phyloP scores from a whole-genome alignment of 1,140 invertebrate genomes.

The Goniozus legneri region DNA sequence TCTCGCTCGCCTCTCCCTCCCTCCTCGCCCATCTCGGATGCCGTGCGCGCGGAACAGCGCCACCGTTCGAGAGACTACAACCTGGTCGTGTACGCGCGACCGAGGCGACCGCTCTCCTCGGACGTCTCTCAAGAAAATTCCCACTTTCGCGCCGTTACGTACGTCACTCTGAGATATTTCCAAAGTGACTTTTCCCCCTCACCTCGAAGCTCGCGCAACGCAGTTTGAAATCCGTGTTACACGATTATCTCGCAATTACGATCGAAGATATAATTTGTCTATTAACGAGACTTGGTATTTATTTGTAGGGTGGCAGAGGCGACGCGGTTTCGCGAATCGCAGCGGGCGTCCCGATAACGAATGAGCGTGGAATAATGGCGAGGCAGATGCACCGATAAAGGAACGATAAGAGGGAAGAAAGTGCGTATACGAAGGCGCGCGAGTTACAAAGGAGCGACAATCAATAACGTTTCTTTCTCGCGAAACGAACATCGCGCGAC shows the following conservation, averaged over 20 bases:
- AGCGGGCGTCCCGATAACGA: slow-evolving; percentile 7
- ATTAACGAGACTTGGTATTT: too few species aligned
- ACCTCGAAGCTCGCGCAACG: too few species aligned
- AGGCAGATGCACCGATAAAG: slow-evolving; percentile 17
- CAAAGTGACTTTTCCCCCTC: too few species aligned
- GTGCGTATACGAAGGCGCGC: slow-evolving; percentile 14
- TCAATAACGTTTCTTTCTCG: slow-evolving; percentile 25
- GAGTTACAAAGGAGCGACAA: slow-evolving; percentile 19
- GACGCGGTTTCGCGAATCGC: too few species aligned
- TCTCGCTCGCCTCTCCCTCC: slow-evolving; percentile 13
- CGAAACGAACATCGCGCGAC: slow-evolving; percentile 22
- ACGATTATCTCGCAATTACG: too few species aligned
- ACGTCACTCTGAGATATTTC: too few species aligned
- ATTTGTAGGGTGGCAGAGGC: too few species aligned
- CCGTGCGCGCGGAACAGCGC: slow-evolving; percentile 13
- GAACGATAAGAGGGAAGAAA: slow-evolving; percentile 18
- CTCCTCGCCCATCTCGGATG: not conserved
- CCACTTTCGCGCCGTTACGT: too few species aligned
- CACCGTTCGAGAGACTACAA: not conserved
- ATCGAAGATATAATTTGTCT: too few species aligned
- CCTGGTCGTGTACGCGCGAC: not conserved
- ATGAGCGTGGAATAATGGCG: slow-evolving; percentile 17
- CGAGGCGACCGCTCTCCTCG: slow-evolving; percentile 2
- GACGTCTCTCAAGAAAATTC: too few species aligned
- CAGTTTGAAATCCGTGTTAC: too few species aligned